A percentile compares a stretch with the other conserved stretches of the same genome.
These are phyloP conservation scores for human (Homo sapiens) DNA, from an alignment of 2,113 vertebrate species.

Conservation along the genomic window GRCh38 chr12:70603001-70603500, in stretches of 20 bases:
- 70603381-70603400: not conserved
- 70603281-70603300: not conserved
- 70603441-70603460: not conserved
- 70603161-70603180: not conserved
- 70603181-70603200: not conserved
- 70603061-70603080: not conserved
- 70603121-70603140: not conserved
- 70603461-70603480: slow-evolving; percentile 19
- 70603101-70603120: not conserved
- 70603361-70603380: not conserved
- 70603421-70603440: slow-evolving; percentile 30
- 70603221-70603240: slow-evolving; percentile 11
- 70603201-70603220: not conserved
- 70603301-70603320: not conserved
- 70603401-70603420: not conserved
- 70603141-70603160: not conserved
- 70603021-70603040: not conserved
- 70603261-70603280: not conserved
- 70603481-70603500: not conserved
- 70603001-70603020: not conserved
- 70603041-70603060: not conserved
- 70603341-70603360: not conserved
- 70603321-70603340: not conserved
- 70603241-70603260: not conserved
- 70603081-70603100: not conserved